Conservation (phyloP, 2,888 invertebrate genomes). For the Sphaeridia pumilis region DNA sequence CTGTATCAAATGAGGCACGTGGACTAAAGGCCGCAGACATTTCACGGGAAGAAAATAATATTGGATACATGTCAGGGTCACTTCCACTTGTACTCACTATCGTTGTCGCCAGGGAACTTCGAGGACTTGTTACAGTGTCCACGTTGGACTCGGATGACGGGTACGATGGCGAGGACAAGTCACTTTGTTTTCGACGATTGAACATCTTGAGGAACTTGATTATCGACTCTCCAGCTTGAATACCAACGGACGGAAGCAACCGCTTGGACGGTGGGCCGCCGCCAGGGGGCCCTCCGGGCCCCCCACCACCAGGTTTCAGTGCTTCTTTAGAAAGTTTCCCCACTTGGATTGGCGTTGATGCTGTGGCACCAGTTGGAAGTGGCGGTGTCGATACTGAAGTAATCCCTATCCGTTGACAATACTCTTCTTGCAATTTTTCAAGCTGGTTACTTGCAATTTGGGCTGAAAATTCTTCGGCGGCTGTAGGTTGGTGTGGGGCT, state of each 20-base stretch:
- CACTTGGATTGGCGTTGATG: not conserved
- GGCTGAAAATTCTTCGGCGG: not conserved
- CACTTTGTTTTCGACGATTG: constrained; percentile 34
- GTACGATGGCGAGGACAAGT: constrained; percentile 34
- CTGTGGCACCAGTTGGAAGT: not conserved
- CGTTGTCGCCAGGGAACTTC: constrained; percentile 36
- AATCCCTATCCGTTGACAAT: constrained; percentile 3
- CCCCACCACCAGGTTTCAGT: too few species aligned
- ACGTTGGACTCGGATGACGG: constrained; percentile 30
- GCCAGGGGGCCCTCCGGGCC: too few species aligned
- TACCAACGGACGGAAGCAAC: constrained; percentile 29
- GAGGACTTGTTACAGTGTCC: constrained; percentile 31
- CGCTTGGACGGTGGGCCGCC: not conserved
- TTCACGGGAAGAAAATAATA: not conserved
- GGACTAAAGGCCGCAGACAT: not conserved
- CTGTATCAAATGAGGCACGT: constrained; percentile 5
- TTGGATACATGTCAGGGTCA: constrained; percentile 3
- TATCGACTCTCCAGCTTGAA: constrained; percentile 35
- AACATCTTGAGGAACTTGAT: constrained; percentile 27
- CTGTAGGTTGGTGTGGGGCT: not conserved
- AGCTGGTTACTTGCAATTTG: not conserved
- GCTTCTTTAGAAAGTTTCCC: not conserved
- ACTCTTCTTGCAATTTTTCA: constrained; percentile 8
- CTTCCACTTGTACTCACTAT: constrained; percentile 21
- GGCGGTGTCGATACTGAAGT: not conserved